These are phyloP conservation scores for Dysidea cf. avara DNA, from an alignment of 37 sponge, comb jelly and placozoan genomes.

Conservation along the genomic window DNA sequence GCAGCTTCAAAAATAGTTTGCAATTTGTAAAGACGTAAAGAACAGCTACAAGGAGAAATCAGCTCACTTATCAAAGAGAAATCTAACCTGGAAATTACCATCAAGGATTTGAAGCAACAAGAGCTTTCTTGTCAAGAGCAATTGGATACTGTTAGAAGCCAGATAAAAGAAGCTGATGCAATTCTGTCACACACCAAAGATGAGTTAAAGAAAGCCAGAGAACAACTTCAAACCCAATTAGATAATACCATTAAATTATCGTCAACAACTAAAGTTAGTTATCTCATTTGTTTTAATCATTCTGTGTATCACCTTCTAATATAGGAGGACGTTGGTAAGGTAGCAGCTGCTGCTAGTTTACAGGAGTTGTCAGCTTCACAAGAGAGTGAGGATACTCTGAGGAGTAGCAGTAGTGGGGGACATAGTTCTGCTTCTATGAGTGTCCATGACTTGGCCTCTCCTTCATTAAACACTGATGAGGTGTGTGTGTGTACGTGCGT, in stretches of 20 bases:
- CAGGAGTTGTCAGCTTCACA: background rate
- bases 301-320: too few species aligned
- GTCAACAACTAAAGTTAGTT: background rate
- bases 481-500: conserved; percentile 13
- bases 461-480: background rate
- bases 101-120: background rate
- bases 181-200: background rate
- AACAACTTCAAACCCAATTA: background rate
- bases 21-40: background rate
- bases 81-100: too few species aligned
- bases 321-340: background rate
- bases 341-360: background rate
- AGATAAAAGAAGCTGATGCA: background rate
- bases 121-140: background rate
- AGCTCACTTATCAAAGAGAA: background rate
- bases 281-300: background rate
- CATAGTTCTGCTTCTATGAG: too few species aligned
- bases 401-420: too few species aligned
- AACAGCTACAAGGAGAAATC: conserved; percentile 3
- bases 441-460: background rate
- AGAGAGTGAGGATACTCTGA: too few species aligned
- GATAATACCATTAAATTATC: too few species aligned
- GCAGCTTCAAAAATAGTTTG: background rate
- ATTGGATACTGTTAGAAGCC: background rate
- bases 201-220: conserved; percentile 3